These are phyloP conservation scores for Ptyas mucosa DNA, from an alignment of 2,113 vertebrate genomes.

Conservation along the genomic window DNA sequence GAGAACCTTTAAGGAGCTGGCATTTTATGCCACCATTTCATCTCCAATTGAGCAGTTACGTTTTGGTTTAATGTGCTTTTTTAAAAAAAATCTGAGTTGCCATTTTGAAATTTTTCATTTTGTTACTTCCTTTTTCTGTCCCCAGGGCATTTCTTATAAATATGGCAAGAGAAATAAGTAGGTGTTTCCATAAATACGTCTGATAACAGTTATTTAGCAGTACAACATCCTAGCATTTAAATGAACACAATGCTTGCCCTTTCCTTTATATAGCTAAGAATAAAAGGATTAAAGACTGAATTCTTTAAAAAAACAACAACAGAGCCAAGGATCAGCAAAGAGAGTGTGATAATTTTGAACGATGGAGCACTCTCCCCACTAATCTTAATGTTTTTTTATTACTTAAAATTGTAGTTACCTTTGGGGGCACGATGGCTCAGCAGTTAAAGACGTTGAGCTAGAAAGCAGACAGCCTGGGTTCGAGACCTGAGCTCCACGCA, in stretches of 20 bases:
- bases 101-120: not conserved
- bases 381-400: not conserved
- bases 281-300: not conserved
- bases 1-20: not conserved
- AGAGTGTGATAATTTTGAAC: not conserved
- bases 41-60: not conserved
- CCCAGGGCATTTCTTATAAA: not conserved
- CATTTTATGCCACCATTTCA: not conserved
- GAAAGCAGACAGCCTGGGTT: no score
- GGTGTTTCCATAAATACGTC: not conserved
- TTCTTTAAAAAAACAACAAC: not conserved
- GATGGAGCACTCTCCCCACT: rapidly evolving
- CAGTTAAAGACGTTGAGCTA: no score
- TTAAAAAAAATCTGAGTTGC: not conserved
- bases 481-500: no score
- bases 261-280: not conserved
- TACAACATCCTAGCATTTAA: not conserved
- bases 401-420: conserved; percentile 61
- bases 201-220: not conserved
- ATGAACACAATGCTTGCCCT: not conserved
- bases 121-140: not conserved
- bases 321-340: not conserved
- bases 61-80: not conserved
- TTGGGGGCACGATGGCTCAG: not conserved
- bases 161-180: no score